Evolutionary conservation across 2,888 invertebrate genomes (phyloP), one percentile per base, ranked within the genome.

Genomic region (Eutolmus rufibarbis): DNA sequence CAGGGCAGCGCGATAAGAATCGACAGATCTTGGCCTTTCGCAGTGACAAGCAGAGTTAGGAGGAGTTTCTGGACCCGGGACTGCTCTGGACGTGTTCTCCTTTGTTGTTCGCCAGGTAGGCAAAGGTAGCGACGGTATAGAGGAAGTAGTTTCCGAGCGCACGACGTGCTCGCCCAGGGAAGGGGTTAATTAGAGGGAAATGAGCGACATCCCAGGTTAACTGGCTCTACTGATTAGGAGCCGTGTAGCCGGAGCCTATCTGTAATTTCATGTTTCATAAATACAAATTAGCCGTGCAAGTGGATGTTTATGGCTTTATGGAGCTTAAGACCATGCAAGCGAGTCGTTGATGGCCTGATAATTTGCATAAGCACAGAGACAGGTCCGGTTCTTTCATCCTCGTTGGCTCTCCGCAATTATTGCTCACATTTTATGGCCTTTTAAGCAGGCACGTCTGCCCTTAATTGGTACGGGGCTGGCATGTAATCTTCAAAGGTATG

Each of bases 161-260:
- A 66, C 66, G 66, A 66, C 66, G 78, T 77, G 19, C 23, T 78
- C 23, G 5, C 0, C 12, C 23, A 43, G 43, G 78, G 78, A 78
- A 78, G 78, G 78, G 43, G 78, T 78, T 78, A 78, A 78, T 78
- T 78, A 78, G 23, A 43, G 40, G 46, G 40, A 78, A 76, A 78
- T 43, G 37, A 78, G 78, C 78, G 23, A 40, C 40, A 78, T 78
- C 37, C 4, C 78, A 23, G 40, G 78, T 43, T 40, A 19, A 78
- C 78, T 43, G 46, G 9, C 14, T 78, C 37, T 78, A n/a, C 37
- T 78, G 40, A 78, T 40, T 78, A 40, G 40, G n/a, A 43, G 37
- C 12, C 78, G 8, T 78, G 78, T 78, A 66, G 23, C 78, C 28
- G 23, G 78, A 9, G 78, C 40, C 40, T 78, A 19, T 78, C 46